Base-by-base conservation (phyloP, 2,113 vertebrate species). In the Agelaius phoeniceus region DNA sequence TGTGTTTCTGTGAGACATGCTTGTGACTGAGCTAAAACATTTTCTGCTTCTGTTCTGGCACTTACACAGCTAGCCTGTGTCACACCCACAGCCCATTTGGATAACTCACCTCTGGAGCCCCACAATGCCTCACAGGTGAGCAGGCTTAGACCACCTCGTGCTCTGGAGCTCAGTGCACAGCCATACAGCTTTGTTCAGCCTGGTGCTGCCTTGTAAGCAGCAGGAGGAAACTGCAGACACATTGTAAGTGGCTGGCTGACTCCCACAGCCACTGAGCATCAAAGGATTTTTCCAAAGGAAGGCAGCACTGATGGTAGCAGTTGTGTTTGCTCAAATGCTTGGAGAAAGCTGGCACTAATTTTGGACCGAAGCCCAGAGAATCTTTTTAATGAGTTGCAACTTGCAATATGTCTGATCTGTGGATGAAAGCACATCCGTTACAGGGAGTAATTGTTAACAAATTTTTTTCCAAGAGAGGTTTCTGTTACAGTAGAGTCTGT, bases 361-460 rank as follows among this genome's bases (percentile, higher is more conserved):
- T 90, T 94, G 87, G 84, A 94, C 33, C 67, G 46, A 16, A 91
- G 74, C 87, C 79, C 75, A 66, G 89, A 68, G 24, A 85, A 84
- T 76, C 63, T 72, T 76, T 94, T 84, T 94, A 95, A 94, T 91
- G 93, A 92, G 49, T 79, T 92, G 55, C 63, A 75, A 69, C 51
- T 94, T 92, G 72, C 21, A 48, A 43, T 94, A 81, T 90, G 91
- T 94, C 84, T 94, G 69, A 90, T 91, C 61, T 31, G 2, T 65
- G 93, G 85, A 90, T 93, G 77, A 96, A 96, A 95, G 68, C 71
- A 84, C 17, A 61, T 77, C 43, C 74, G 96, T 96, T 87, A 69
- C 48, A 71, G 69, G 41, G 76, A 73, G 61, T 77, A 93, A 84
- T 46, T 68, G 58, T 94, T 96, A 87, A 58, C 51, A 61, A 23